Conservation (phyloP, 2,888 invertebrate species). For the Anarsia innoxiella region DNA sequence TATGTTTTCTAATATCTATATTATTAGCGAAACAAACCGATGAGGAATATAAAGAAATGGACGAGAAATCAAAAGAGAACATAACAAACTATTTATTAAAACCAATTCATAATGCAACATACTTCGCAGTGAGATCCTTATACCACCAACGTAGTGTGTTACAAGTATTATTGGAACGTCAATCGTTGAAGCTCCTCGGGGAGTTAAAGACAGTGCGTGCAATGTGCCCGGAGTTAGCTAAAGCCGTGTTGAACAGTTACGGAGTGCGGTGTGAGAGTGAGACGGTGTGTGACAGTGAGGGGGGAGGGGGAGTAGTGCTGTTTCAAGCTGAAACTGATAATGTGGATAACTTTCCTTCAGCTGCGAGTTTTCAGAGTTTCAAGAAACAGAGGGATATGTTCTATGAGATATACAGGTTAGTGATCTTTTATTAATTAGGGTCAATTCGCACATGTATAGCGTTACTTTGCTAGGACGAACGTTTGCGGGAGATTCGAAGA, state of each 20-base stretch:
- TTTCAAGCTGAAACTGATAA: constrained; percentile 92
- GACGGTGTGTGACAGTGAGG: constrained; percentile 14
- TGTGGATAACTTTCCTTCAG: constrained; percentile 84
- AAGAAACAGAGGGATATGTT: constrained; percentile 91
- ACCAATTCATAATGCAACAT: constrained; percentile 34
- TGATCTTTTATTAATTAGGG: too few relatives aligned
- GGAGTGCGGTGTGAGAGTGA: constrained; percentile 54
- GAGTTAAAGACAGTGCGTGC: constrained; percentile 79
- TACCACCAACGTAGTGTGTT: constrained; percentile 51
- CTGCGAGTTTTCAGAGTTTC: constrained; percentile 83
- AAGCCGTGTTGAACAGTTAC: constrained; percentile 50
- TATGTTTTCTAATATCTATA: constrained; percentile 81
- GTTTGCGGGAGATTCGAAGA: too few relatives aligned
- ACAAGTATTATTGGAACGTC: constrained; percentile 69
- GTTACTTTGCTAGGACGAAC: too few relatives aligned
- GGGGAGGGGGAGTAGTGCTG: constrained; percentile 36
- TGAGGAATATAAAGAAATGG: constrained; percentile 37
- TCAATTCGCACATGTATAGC: too few relatives aligned
- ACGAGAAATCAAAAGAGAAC: constrained; percentile 31
- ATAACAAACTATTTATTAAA: background rate
- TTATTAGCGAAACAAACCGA: constrained; percentile 68
- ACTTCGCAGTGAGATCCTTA: background rate
- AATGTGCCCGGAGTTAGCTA: constrained; percentile 74
- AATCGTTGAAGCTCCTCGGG: constrained; percentile 67
- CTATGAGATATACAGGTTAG: too few relatives aligned